phyloP scores from a whole-genome alignment of 2,797 vertebrate species.

The Heliangelus exortis region DNA sequence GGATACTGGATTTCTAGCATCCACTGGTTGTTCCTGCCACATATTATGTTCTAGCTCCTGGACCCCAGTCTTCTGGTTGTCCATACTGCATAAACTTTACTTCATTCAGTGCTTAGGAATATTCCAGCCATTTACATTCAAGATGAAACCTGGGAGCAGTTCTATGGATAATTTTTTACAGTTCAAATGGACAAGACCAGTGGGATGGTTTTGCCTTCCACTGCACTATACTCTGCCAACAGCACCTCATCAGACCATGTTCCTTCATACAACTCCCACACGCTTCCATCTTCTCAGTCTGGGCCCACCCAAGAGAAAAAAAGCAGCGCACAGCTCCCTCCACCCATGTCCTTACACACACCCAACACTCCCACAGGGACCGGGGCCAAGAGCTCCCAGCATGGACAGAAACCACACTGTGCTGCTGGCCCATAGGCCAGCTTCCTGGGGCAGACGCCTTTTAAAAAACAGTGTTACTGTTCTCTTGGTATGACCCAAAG shows the following conservation, averaged over 20 bases:
- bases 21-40: neutral
- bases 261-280: neutral
- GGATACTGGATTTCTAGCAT: neutral
- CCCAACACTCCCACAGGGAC: neutral
- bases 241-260: neutral
- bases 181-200: neutral
- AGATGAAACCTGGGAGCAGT: neutral
- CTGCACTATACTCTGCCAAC: neutral
- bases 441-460: neutral
- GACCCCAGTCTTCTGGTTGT: neutral
- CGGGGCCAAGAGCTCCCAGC: neutral
- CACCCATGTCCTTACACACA: neutral
- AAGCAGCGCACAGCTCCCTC: neutral
- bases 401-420: neutral
- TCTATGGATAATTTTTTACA: neutral
- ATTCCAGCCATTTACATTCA: neutral
- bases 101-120: neutral
- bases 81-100: rapidly evolving
- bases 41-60: neutral
- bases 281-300: neutral
- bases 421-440: rapidly evolving
- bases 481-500: neutral
- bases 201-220: neutral
- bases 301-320: neutral
- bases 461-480: neutral